A percentile compares a stretch with the other conserved stretches of the same genome.
phyloP scores from a whole-genome alignment of 37 sponge, comb jelly and placozoan genomes.

The Haliclona indistincta region DNA sequence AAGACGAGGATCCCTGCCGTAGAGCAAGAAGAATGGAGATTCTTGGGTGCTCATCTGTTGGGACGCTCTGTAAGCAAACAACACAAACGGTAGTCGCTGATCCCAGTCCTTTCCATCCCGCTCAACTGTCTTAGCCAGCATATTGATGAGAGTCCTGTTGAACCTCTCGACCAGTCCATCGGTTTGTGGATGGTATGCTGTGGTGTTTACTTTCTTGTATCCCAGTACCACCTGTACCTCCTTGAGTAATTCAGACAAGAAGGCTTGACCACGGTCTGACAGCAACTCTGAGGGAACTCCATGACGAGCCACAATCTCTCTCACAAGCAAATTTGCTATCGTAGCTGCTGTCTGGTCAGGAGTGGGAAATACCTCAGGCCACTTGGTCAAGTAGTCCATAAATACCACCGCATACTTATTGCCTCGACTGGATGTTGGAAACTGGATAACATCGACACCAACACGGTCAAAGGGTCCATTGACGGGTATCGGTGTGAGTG shows the following conservation, averaged over 20 bases:
- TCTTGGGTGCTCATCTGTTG: constrained; percentile 10
- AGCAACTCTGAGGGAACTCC: constrained; percentile 18
- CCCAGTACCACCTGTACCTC: background rate
- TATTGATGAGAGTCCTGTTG: background rate
- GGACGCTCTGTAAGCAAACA: constrained; percentile 20
- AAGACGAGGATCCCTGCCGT: constrained; percentile 9
- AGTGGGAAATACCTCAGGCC: constrained; percentile 20
- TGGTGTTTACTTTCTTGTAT: constrained; percentile 15
- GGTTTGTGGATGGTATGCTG: constrained; percentile 17
- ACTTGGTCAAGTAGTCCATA: constrained; percentile 37
- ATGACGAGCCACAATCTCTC: constrained; percentile 6
- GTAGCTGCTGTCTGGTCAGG: constrained; percentile 10
- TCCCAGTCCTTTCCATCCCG: background rate
- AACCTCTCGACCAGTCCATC: constrained; percentile 1
- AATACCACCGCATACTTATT: constrained; percentile 31
- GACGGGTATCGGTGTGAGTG: constrained; percentile 14
- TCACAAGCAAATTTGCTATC: constrained; percentile 10
- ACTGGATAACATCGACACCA: constrained; percentile 47
- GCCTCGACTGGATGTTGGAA: constrained; percentile 23
- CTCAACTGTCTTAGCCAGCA: constrained; percentile 3
- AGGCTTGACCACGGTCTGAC: constrained; percentile 8
- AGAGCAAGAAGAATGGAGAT: constrained; percentile 20
- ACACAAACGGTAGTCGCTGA: background rate
- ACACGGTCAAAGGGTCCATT: constrained; percentile 51
- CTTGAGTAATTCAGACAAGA: constrained; percentile 20